phyloP scores from a whole-genome alignment of 1,140 invertebrate genomes.

The Panagrolaimus sp. region DNA sequence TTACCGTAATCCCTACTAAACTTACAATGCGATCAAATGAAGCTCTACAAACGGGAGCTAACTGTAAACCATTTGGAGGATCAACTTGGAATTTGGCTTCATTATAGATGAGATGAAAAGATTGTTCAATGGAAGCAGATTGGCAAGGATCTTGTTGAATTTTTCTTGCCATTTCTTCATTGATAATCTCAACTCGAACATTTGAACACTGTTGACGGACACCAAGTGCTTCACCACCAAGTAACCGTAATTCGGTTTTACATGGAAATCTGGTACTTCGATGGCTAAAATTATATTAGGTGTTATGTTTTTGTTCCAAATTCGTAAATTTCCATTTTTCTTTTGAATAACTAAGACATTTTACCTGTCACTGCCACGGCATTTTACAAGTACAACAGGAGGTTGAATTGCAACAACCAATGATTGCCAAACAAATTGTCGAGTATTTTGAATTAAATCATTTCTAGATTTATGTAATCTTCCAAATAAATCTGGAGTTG shows the following conservation, averaged over 20 bases:
- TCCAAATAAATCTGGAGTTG: background rate
- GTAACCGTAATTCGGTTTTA: constrained; percentile 24
- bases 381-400: constrained; percentile 30
- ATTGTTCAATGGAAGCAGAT: constrained; percentile 17
- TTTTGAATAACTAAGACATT: too few relatives aligned
- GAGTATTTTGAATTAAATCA: constrained; percentile 25
- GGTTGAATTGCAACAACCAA: constrained; percentile 25
- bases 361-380: constrained; percentile 27
- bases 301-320: too few relatives aligned
- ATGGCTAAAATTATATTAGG: constrained; percentile 11
- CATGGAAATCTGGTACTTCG: constrained; percentile 29
- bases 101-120: constrained; percentile 33
- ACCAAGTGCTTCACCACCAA: constrained; percentile 28
- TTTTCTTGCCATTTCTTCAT: constrained; percentile 27
- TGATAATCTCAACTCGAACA: constrained; percentile 26
- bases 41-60: constrained; percentile 13
- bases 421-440: constrained; percentile 33
- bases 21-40: constrained; percentile 25
- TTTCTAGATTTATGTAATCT: constrained; percentile 13
- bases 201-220: constrained; percentile 5
- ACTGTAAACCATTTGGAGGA: background rate
- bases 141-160: constrained; percentile 31
- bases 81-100: constrained; percentile 26
- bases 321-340: too few relatives aligned
- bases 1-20: background rate